Evolutionary conservation across 2,888 invertebrate species (phyloP).

Genomic region (Sceliomorpha sp.): DNA sequence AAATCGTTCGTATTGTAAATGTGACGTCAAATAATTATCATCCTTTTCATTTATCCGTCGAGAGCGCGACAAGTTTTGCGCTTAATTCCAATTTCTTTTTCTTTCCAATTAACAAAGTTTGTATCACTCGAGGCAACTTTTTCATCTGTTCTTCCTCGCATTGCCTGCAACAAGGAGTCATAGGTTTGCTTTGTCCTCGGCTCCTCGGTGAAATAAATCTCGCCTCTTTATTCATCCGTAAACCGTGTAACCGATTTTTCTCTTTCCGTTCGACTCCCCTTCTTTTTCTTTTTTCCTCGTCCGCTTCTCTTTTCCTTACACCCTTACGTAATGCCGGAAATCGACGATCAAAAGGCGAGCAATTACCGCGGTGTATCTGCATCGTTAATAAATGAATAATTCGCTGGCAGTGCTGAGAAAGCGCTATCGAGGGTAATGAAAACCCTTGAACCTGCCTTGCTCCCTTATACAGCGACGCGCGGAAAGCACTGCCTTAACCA

Average conservation of each 20-base stretch:
- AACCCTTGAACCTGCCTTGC: slow-evolving; percentile 52
- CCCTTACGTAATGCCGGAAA: slow-evolving; percentile 52
- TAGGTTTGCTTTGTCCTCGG: slow-evolving; percentile 30
- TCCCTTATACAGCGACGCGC: slow-evolving; percentile 42
- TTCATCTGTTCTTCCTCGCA: slow-evolving; percentile 40
- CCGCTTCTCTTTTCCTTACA: slow-evolving; percentile 20
- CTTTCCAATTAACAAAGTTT: slow-evolving; percentile 45
- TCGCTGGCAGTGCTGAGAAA: slow-evolving; percentile 47
- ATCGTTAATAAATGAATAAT: slow-evolving; percentile 59
- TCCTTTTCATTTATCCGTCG: slow-evolving; percentile 29
- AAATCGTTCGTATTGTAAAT: slow-evolving; percentile 26
- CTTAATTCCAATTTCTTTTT: slow-evolving; percentile 28
- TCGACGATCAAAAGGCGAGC: slow-evolving; percentile 57
- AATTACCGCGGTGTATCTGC: slow-evolving; percentile 56
- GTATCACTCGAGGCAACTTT: slow-evolving; percentile 39
- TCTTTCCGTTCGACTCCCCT: slow-evolving; percentile 5
- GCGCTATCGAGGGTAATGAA: slow-evolving; percentile 51
- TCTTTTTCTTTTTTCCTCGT: too few species aligned
- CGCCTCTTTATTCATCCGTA: slow-evolving; percentile 18
- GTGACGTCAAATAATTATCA: slow-evolving; percentile 42
- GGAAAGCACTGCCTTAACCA: slow-evolving; percentile 36
- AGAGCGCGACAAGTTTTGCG: slow-evolving; percentile 32
- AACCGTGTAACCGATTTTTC: slow-evolving; percentile 12
- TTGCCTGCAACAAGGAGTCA: slow-evolving; percentile 25
- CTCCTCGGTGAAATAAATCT: slow-evolving; percentile 27